Evolutionary conservation across 30 jellyfish, hydroid and myxozoan genomes (phyloP).

Genomic region (Nemopilema nomurai): DNA sequence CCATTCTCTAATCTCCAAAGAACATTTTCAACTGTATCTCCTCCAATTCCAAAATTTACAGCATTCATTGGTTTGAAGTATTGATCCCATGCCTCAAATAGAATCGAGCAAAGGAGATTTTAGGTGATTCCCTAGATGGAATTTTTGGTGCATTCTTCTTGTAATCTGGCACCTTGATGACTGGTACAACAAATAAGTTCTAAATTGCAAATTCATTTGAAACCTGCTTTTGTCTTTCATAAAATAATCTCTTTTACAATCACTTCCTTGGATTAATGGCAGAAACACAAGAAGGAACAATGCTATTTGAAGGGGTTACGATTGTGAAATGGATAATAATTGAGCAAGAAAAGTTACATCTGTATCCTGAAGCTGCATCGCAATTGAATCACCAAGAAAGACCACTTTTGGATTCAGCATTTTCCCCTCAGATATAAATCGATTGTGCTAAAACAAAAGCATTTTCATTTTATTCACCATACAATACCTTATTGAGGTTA

Average conservation of each 20-base stretch:
- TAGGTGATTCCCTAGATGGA: no score
- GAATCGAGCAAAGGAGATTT: neutral
- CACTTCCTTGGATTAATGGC: no score
- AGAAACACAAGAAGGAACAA: no score
- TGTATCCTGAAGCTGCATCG: constrained; percentile 73
- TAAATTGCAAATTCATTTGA: no score
- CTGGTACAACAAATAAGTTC: no score
- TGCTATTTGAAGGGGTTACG: neutral
- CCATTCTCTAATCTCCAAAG: constrained; percentile 92
- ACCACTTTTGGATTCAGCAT: constrained; percentile 72
- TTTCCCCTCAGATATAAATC: constrained; percentile 69
- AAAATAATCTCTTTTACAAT: no score
- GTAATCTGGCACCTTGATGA: no score
- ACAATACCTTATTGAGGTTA: no score
- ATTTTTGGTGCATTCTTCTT: neutral
- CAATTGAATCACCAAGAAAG: constrained; percentile 87
- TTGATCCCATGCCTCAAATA: constrained; percentile 82
- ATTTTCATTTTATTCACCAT: neutral
- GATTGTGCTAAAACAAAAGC: constrained; percentile 53
- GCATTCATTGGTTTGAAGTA: constrained; percentile 78
- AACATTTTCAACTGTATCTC: constrained; percentile 84
- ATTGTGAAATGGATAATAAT: neutral
- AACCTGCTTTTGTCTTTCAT: no score
- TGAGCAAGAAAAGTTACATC: constrained; percentile 45
- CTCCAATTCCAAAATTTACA: constrained; percentile 89